Percentiles rank a stretch among this genome's conserved stretches.
These are phyloP conservation scores for Drosophila prostipennis DNA, from an alignment of 2,888 invertebrate genomes.

Conservation along the genomic window DNA sequence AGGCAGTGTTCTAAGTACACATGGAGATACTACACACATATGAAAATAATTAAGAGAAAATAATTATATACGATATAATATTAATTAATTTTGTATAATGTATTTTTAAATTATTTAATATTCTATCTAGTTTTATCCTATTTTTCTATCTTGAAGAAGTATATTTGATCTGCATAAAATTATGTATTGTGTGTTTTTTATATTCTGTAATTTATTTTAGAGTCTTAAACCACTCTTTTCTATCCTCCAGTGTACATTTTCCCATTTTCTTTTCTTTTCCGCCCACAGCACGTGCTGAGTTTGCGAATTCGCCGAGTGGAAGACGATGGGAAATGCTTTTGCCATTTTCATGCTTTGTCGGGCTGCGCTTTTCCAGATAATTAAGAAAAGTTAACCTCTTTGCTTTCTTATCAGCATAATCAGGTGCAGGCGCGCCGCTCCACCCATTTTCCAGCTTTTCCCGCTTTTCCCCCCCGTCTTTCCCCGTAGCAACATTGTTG, in stretches of 20 bases:
- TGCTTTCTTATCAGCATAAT: slow-evolving; percentile 75
- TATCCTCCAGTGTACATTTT: slow-evolving; percentile 9
- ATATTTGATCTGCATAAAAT: too few species aligned
- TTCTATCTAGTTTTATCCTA: too few species aligned
- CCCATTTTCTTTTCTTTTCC: neutral
- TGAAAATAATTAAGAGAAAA: too few species aligned
- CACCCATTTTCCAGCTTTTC: slow-evolving; percentile 9
- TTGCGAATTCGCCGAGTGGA: slow-evolving; percentile 45
- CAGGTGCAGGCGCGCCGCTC: slow-evolving; percentile 47
- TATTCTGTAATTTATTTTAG: neutral
- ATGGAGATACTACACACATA: neutral
- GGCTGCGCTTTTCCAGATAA: slow-evolving; percentile 66
- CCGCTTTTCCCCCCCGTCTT: slow-evolving; percentile 2
- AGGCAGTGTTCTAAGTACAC: slow-evolving; percentile 19
- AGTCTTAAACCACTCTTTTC: neutral
- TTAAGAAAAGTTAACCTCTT: slow-evolving; percentile 74
- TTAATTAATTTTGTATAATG: too few species aligned
- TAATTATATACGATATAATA: too few species aligned
- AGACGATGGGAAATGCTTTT: slow-evolving; percentile 21
- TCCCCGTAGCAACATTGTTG: slow-evolving; percentile 48
- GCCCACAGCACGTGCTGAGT: slow-evolving; percentile 35
- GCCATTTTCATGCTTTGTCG: slow-evolving; percentile 29
- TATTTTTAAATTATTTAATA: too few species aligned
- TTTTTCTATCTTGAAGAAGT: too few species aligned
- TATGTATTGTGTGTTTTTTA: too few species aligned